These are phyloP conservation scores for Sebastes vulpes DNA, from an alignment of 2,797 vertebrate species.

Conservation along the genomic window DNA sequence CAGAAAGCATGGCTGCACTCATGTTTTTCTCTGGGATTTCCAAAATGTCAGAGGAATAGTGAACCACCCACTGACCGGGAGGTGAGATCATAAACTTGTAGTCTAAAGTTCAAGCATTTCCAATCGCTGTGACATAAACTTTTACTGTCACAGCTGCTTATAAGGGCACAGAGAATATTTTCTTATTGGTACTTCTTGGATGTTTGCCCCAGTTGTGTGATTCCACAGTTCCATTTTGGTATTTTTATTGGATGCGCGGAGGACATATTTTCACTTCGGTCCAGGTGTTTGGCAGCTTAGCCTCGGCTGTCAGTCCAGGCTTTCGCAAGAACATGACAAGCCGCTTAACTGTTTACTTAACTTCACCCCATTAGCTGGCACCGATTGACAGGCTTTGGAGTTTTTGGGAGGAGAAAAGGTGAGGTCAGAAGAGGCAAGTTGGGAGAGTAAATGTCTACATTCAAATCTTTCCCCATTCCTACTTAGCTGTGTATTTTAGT, in stretches of 20 bases:
- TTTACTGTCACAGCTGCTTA: conserved; percentile 50
- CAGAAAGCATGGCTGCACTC: conserved; percentile 49
- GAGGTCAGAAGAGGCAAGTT: conserved; percentile 7
- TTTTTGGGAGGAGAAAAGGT: conserved; percentile 7
- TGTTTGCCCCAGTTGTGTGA: conserved; percentile 26
- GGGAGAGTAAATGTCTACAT: background rate
- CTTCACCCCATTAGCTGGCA: conserved; percentile 51
- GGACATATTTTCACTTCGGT: conserved; percentile 40
- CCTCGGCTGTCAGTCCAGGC: conserved; percentile 33
- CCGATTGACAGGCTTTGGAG: conserved; percentile 37
- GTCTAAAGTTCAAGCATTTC: conserved; percentile 37
- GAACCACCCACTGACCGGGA: conserved; percentile 38
- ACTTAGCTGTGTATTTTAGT: background rate
- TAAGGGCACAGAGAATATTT: conserved; percentile 25
- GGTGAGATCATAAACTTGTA: conserved; percentile 48
- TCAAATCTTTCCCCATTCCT: background rate
- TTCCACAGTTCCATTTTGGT: conserved; percentile 46
- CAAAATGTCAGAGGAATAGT: conserved; percentile 37
- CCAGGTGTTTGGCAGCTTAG: conserved; percentile 52
- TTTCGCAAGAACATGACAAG: conserved; percentile 46
- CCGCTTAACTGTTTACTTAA: conserved; percentile 51
- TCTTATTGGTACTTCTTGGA: conserved; percentile 40
- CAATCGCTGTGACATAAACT: conserved; percentile 47
- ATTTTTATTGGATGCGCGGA: conserved; percentile 46
- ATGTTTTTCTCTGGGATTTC: conserved; percentile 51